Evolutionary conservation across 2,888 invertebrate species (phyloP).

Genomic region (Torymus tubicola): DNA sequence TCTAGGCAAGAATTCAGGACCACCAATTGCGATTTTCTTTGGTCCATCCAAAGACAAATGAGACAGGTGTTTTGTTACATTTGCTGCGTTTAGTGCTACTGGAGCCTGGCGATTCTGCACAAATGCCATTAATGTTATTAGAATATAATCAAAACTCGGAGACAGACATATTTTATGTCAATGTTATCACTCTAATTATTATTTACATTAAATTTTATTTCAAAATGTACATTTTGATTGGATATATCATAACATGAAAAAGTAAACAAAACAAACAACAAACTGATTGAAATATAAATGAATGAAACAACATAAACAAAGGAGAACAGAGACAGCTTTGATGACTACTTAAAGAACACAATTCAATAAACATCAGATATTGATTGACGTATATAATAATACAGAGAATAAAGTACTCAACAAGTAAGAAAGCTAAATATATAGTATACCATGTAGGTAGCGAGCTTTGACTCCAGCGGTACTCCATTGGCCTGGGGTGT

Average conservation of each 20-base stretch:
- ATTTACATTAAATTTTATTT: no score
- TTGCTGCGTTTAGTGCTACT: conserved; percentile 66
- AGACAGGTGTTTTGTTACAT: conserved; percentile 74
- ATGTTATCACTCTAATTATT: no score
- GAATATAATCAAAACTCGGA: no score
- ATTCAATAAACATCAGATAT: no score
- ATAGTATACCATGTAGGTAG: conserved; percentile 87
- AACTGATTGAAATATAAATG: neutral
- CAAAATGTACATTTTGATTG: no score
- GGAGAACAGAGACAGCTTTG: no score
- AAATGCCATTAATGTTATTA: conserved; percentile 25
- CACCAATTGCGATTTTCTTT: conserved; percentile 68
- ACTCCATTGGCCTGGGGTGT: conserved; percentile 84
- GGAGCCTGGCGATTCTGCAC: conserved; percentile 74
- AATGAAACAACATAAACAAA: no score
- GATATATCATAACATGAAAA: neutral
- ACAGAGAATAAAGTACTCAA: no score
- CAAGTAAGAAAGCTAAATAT: neutral
- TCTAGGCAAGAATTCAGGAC: conserved; percentile 71
- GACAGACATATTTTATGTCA: no score
- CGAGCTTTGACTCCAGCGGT: conserved; percentile 90
- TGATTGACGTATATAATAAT: no score
- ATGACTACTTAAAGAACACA: no score
- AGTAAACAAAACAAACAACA: conserved; percentile 10
- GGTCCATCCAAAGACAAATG: conserved; percentile 73